phyloP scores from a whole-genome alignment of 2,113 vertebrate species.

The Telmatochromis sp. region DNA sequence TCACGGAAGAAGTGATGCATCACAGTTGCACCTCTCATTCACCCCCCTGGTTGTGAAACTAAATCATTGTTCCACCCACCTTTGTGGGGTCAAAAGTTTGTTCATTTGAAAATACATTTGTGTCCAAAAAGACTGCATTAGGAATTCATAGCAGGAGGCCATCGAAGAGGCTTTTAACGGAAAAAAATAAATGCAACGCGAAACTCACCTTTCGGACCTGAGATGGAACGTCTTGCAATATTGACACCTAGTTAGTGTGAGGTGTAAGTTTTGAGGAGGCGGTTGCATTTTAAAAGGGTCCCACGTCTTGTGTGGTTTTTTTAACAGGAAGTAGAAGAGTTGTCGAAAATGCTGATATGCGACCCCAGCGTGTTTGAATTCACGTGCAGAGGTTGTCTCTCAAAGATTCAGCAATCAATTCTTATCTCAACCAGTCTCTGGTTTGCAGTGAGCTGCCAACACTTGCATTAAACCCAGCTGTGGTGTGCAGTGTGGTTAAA shows the following conservation, averaged over 20 bases:
- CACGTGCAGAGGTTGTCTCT: background rate
- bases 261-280: background rate
- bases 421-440: slow-evolving; percentile 6
- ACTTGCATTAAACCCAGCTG: slow-evolving; percentile 23
- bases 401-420: slow-evolving; percentile 6
- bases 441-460: slow-evolving; percentile 1
- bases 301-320: background rate
- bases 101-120: background rate
- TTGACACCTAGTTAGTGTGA: background rate
- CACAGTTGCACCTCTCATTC: background rate
- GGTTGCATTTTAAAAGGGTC: background rate
- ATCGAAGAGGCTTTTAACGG: background rate
- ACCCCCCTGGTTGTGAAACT: slow-evolving; percentile 4
- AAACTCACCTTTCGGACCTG: slow-evolving; percentile 7
- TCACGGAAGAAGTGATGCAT: background rate
- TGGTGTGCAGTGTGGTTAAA: slow-evolving; percentile 22
- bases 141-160: background rate
- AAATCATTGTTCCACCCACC: slow-evolving; percentile 4
- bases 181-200: background rate
- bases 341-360: background rate
- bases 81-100: slow-evolving; percentile 28
- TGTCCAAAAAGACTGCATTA: background rate
- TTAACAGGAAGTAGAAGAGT: slow-evolving; percentile 26
- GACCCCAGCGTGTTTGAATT: background rate
- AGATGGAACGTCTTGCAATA: background rate